phyloP scores from a whole-genome alignment of 2,797 vertebrate genomes.

The Odontamblyopus lacepedii region DNA sequence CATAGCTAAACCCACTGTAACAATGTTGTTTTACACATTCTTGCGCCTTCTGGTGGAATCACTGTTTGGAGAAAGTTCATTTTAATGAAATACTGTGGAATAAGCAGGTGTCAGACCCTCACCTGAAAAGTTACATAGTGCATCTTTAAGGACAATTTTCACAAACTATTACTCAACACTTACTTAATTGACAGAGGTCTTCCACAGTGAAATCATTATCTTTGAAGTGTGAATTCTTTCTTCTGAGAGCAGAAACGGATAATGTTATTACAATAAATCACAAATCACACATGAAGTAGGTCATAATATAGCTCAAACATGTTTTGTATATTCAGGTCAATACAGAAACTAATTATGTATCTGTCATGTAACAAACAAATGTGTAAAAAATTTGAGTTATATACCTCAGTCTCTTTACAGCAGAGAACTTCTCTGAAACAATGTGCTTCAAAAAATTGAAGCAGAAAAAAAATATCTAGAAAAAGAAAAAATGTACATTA shows the following conservation, averaged over 20 bases:
- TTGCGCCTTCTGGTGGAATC: too few relatives aligned
- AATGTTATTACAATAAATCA: not conserved
- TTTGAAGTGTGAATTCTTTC: conserved; percentile 89
- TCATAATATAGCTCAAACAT: not conserved
- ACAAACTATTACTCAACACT: conserved; percentile 37
- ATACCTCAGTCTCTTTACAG: conserved; percentile 89
- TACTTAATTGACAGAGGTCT: conserved; percentile 93
- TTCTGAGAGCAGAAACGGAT: conserved; percentile 69
- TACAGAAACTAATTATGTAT: too few relatives aligned
- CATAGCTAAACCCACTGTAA: not conserved
- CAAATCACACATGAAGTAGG: not conserved
- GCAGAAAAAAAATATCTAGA: conserved; percentile 99
- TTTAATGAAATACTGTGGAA: too few relatives aligned
- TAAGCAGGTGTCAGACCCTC: too few relatives aligned
- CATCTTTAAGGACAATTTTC: too few relatives aligned
- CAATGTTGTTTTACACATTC: too few relatives aligned
- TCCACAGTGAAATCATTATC: conserved; percentile 89
- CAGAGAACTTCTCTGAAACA: conserved; percentile 96
- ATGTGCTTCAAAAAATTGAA: conserved; percentile 99
- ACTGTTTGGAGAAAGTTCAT: too few relatives aligned
- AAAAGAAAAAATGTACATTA: conserved; percentile 9
- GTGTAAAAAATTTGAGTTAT: conserved; percentile 21
- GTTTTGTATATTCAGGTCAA: too few relatives aligned
- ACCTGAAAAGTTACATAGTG: too few relatives aligned
- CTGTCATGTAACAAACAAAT: not conserved